Conservation (phyloP, 2,797 vertebrate species). For the Protosalanx chinensis region DNA sequence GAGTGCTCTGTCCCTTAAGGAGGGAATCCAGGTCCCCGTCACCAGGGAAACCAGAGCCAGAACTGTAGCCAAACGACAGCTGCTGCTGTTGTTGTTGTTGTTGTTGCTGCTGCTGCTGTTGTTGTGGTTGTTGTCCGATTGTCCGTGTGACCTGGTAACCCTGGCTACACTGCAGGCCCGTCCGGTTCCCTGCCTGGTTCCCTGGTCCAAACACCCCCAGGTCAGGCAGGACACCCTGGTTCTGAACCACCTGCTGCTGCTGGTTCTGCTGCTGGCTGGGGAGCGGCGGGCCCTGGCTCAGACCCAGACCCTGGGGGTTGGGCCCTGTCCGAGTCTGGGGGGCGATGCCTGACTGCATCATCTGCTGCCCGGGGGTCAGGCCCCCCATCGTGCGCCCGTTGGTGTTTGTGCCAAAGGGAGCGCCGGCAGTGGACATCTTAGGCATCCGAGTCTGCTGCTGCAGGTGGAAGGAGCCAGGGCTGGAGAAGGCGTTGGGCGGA, state of each 20-base stretch:
- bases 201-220: slow-evolving; percentile 81
- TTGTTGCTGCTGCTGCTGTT: slow-evolving; percentile 47
- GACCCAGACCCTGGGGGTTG: slow-evolving; percentile 55
- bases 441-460: slow-evolving; percentile 78
- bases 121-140: slow-evolving; percentile 72
- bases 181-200: slow-evolving; percentile 72
- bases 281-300: slow-evolving; percentile 37
- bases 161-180: slow-evolving; percentile 85
- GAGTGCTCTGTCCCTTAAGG: slow-evolving; percentile 91
- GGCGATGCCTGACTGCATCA: slow-evolving; percentile 75
- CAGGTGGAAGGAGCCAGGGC: slow-evolving; percentile 81
- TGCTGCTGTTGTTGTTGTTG: slow-evolving; percentile 59
- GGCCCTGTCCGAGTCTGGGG: slow-evolving; percentile 81
- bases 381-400: slow-evolving; percentile 74
- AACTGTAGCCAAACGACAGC: slow-evolving; percentile 85
- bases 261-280: slow-evolving; percentile 71
- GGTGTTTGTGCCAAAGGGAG: slow-evolving; percentile 69
- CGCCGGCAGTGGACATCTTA: slow-evolving; percentile 76
- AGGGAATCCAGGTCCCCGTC: slow-evolving; percentile 93
- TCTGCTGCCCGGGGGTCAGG: slow-evolving; percentile 81
- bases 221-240: slow-evolving; percentile 80
- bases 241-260: slow-evolving; percentile 75
- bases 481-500: slow-evolving; percentile 72
- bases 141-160: slow-evolving; percentile 86
- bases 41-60: slow-evolving; percentile 81